These are phyloP conservation scores for Athalia rosae DNA, from an alignment of 2,888 invertebrate species.

Conservation along the genomic window DNA sequence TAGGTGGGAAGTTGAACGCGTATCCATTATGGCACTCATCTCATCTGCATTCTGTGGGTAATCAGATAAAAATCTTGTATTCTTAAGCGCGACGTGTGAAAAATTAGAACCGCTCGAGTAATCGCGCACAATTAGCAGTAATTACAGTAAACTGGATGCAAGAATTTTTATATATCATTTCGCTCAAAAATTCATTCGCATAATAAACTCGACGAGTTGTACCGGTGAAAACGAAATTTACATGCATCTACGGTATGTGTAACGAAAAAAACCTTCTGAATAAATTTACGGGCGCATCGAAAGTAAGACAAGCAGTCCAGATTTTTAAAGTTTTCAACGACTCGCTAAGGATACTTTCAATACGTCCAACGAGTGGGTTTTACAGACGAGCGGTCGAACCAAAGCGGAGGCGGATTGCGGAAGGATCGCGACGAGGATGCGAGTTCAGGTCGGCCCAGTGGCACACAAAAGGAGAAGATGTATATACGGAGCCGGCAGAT, in stretches of 20 bases:
- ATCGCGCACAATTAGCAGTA: too few species aligned
- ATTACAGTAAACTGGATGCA: not conserved
- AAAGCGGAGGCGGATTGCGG: conserved; percentile 12
- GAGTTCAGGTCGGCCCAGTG: conserved; percentile 68
- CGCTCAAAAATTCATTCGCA: not conserved
- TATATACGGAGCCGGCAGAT: conserved; percentile 12
- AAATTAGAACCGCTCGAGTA: too few species aligned
- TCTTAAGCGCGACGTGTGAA: too few species aligned
- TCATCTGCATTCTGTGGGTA: too few species aligned
- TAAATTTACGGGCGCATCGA: conserved; percentile 7
- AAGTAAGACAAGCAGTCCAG: conserved; percentile 39
- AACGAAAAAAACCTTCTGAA: not conserved
- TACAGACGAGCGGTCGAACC: too few species aligned
- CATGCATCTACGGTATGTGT: not conserved
- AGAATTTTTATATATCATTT: not conserved
- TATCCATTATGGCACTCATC: too few species aligned
- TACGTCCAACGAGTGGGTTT: too few species aligned
- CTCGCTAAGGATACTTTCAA: too few species aligned
- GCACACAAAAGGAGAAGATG: conserved; percentile 66
- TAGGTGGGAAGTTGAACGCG: too few species aligned
- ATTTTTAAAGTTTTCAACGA: too few species aligned
- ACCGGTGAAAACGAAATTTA: not conserved
- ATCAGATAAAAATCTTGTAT: too few species aligned
- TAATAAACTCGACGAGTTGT: not conserved
- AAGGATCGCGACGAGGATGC: conserved; percentile 59